phyloP scores from a whole-genome alignment of 2,113 vertebrate genomes.

The Ictalurus punctatus region DNA sequence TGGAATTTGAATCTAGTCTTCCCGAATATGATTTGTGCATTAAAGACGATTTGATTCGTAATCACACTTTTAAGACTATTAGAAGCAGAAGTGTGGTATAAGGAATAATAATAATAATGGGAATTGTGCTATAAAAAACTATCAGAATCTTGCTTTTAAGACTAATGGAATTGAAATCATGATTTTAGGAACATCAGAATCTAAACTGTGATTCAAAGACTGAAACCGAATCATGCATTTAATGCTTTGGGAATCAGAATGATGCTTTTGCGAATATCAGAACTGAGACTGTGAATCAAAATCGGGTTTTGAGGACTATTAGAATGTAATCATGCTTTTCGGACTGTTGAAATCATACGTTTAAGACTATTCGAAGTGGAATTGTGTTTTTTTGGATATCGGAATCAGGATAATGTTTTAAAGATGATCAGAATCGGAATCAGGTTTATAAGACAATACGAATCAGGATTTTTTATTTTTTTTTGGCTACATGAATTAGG shows the following conservation, averaged over 20 bases:
- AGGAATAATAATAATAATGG: background rate
- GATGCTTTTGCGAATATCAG: background rate
- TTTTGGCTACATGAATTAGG: too few species aligned
- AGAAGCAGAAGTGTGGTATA: background rate
- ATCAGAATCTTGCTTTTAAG: background rate
- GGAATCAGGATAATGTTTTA: background rate
- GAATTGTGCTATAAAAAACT: background rate
- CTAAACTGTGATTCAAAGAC: background rate
- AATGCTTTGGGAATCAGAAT: background rate
- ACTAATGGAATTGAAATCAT: background rate
- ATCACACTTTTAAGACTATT: background rate
- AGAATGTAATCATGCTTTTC: background rate
- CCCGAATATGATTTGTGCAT: background rate
- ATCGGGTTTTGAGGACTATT: too few species aligned
- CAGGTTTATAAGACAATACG: background rate
- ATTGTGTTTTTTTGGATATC: background rate
- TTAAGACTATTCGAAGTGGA: background rate
- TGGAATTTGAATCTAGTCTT: background rate
- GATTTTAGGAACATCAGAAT: background rate
- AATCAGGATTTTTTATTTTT: background rate
- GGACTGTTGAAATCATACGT: too few species aligned
- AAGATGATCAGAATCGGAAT: background rate
- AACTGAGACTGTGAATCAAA: background rate
- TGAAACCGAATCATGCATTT: background rate
- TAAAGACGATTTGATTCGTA: background rate